phyloP scores from a whole-genome alignment of 2,888 invertebrate genomes.

The Leptarthrus brevirostris region DNA sequence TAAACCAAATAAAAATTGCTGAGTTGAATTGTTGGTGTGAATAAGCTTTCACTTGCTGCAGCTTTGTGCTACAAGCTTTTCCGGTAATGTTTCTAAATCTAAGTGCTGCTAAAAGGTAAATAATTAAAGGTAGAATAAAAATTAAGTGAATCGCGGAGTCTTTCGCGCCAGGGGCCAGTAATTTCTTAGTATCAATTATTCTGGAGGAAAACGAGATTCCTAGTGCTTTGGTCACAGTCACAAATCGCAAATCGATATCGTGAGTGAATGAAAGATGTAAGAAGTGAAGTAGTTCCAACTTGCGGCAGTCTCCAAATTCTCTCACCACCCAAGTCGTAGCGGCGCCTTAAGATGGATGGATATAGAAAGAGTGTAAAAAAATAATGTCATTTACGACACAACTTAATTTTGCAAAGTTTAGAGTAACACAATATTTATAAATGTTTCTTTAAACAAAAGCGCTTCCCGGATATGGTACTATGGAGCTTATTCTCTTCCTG shows the following conservation, averaged over 20 bases:
- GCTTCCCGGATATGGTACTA: too few relatives aligned
- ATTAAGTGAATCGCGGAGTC: neutral
- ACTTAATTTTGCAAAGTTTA: neutral
- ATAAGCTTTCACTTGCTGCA: slow-evolving; percentile 19
- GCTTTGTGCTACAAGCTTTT: slow-evolving; percentile 39
- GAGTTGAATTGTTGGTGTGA: slow-evolving; percentile 5
- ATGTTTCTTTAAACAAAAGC: too few relatives aligned
- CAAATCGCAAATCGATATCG: slow-evolving; percentile 59
- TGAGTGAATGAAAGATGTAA: slow-evolving; percentile 56
- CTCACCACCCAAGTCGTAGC: neutral
- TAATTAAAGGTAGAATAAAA: slow-evolving; percentile 22
- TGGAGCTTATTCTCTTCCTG: too few relatives aligned
- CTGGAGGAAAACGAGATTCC: too few relatives aligned
- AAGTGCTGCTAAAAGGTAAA: slow-evolving; percentile 35
- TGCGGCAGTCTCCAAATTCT: slow-evolving; percentile 11
- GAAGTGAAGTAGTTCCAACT: slow-evolving; percentile 17
- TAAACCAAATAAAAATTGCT: slow-evolving; percentile 19
- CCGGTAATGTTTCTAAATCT: neutral
- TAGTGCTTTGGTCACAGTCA: neutral
- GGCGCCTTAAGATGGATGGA: neutral
- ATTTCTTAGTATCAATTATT: too few relatives aligned
- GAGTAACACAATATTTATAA: neutral
- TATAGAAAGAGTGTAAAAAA: neutral
- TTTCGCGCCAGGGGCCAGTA: neutral
- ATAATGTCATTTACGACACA: neutral